These are phyloP conservation scores for Cactoblastis cactorum DNA, from an alignment of 2,888 invertebrate species.

Conservation along the genomic window DNA sequence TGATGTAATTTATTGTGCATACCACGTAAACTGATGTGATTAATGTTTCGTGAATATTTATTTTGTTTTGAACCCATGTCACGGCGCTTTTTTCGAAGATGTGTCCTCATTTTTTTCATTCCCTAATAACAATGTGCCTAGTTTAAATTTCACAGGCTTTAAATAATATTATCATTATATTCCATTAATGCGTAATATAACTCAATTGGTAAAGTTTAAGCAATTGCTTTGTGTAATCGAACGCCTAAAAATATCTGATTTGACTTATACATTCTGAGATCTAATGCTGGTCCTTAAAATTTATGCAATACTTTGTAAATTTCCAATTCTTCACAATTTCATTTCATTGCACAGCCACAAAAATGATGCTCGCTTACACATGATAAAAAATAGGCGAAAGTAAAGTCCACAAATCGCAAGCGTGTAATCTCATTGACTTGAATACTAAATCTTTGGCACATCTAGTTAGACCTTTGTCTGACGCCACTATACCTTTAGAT, in stretches of 20 bases:
- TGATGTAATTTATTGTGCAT: conserved; percentile 26
- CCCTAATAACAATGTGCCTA: too few species aligned
- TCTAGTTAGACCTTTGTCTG: neutral
- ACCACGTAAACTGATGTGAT: conserved; percentile 18
- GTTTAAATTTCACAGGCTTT: neutral
- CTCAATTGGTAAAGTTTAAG: too few species aligned
- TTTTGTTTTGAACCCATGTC: neutral
- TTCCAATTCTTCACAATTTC: neutral
- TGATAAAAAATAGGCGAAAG: neutral
- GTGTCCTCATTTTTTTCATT: too few species aligned
- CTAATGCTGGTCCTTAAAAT: neutral
- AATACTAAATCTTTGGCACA: neutral
- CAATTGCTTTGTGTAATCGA: too few species aligned
- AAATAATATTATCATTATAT: neutral
- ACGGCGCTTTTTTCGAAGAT: neutral
- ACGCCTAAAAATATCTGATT: too few species aligned
- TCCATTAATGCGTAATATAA: too few species aligned
- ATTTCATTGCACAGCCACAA: neutral
- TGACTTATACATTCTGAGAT: too few species aligned
- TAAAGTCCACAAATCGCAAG: neutral
- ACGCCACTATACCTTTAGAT: neutral
- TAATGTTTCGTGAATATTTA: conserved; percentile 16
- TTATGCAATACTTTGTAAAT: too few species aligned
- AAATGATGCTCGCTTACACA: neutral
- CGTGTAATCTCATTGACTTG: neutral